Percentiles rank a stretch among this genome's conserved stretches.
phyloP scores from a whole-genome alignment of 2,797 vertebrate species.

The Sebastes jordani region DNA sequence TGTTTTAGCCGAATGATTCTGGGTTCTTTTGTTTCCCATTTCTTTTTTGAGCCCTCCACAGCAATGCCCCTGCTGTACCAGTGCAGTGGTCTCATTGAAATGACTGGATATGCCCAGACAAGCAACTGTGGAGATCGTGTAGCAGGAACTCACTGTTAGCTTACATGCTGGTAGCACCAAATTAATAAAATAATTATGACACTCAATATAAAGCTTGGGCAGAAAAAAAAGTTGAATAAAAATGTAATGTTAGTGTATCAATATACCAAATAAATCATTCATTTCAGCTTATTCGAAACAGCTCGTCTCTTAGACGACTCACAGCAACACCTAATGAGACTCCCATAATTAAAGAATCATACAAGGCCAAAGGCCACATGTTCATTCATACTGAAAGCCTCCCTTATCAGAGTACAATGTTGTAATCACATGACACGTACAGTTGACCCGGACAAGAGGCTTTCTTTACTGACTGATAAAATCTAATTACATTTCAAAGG shows the following conservation, averaged over 20 bases:
- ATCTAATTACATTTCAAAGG: constrained; percentile 78
- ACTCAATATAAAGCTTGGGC: neutral
- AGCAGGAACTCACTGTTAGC: neutral
- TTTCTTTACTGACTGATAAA: constrained; percentile 76
- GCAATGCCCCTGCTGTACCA: neutral
- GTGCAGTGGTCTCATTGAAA: neutral
- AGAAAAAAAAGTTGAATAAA: neutral
- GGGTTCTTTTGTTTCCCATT: neutral
- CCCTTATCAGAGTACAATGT: constrained; percentile 61
- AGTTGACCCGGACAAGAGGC: constrained; percentile 55
- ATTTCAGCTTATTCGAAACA: neutral
- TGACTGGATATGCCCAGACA: neutral
- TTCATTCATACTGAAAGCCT: constrained; percentile 60
- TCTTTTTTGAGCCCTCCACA: neutral
- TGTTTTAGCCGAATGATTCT: neutral
- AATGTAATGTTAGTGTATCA: neutral
- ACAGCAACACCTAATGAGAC: constrained; percentile 2
- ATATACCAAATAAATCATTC: neutral
- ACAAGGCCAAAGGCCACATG: constrained; percentile 51
- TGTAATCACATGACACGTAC: constrained; percentile 69
- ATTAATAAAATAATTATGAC: neutral
- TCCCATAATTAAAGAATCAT: constrained; percentile 27
- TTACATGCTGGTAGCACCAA: neutral
- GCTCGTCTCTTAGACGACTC: neutral
- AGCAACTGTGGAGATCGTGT: neutral